Percentiles rank a stretch among this genome's conserved stretches.
Conservation (phyloP, 2,888 invertebrate species). For the Archips xylosteana region DNA sequence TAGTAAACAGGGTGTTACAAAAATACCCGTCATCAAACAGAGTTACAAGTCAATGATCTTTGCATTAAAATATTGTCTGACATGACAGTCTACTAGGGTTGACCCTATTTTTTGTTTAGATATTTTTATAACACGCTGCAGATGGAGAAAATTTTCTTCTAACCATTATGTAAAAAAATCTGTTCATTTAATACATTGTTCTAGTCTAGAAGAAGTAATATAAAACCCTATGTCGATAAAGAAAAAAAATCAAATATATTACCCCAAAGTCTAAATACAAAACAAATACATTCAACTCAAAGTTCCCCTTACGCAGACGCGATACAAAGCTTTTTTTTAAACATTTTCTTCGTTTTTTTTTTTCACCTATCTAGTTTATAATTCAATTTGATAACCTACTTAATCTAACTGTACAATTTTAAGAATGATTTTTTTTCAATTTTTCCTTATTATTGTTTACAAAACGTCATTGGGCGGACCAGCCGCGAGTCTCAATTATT, state of each 20-base stretch:
- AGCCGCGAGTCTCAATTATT: slow-evolving; percentile 14
- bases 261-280: slow-evolving; percentile 22
- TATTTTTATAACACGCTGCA: too few relatives aligned
- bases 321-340: slow-evolving; percentile 39
- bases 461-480: slow-evolving; percentile 37
- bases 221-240: slow-evolving; percentile 3
- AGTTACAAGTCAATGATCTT: too few relatives aligned
- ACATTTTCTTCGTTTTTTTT: slow-evolving; percentile 41
- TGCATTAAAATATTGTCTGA: too few relatives aligned
- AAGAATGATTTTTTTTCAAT: slow-evolving; percentile 39
- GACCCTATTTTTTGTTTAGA: too few relatives aligned
- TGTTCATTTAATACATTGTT: not conserved
- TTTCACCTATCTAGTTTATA: slow-evolving; percentile 40
- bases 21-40: too few relatives aligned
- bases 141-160: too few relatives aligned
- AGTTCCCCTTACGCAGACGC: slow-evolving; percentile 19
- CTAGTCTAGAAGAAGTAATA: not conserved
- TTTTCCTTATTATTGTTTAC: slow-evolving; percentile 40
- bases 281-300: slow-evolving; percentile 30
- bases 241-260: slow-evolving; percentile 10
- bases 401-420: slow-evolving; percentile 30
- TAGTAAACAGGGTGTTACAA: too few relatives aligned
- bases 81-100: too few relatives aligned
- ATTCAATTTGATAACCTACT: slow-evolving; percentile 43
- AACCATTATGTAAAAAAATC: not conserved